These are phyloP conservation scores for Lepilemur septentrionalis DNA, from an alignment of 2,797 vertebrate genomes.

Conservation along the genomic window DNA sequence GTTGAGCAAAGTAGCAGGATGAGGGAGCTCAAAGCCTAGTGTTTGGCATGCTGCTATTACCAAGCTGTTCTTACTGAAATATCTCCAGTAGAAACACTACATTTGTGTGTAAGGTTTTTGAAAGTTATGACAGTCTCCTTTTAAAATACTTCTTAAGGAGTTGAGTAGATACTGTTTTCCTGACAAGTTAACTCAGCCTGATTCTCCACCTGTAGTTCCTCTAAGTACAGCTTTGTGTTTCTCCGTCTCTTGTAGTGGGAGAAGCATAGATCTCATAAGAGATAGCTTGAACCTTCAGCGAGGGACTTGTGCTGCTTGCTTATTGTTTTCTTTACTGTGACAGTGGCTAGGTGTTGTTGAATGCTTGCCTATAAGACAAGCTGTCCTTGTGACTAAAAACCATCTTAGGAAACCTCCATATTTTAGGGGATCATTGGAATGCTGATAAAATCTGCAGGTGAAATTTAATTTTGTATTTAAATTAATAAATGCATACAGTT, in stretches of 20 bases:
- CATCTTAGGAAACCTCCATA: background rate
- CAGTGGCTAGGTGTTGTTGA: background rate
- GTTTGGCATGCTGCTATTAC: constrained; percentile 72
- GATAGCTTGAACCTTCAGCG: background rate
- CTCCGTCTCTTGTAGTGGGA: background rate
- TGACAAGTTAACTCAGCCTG: background rate
- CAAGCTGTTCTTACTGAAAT: constrained; percentile 68
- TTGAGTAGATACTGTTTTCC: constrained; percentile 16
- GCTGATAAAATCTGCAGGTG: constrained; percentile 29
- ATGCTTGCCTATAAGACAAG: constrained; percentile 17
- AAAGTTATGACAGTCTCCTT: constrained; percentile 43
- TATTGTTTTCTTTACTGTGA: background rate
- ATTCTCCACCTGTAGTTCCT: background rate
- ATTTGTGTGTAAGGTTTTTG: constrained; percentile 65
- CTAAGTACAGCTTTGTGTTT: background rate
- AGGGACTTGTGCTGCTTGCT: background rate
- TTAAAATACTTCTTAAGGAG: constrained; percentile 35
- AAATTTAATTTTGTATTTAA: constrained; percentile 62
- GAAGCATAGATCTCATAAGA: background rate
- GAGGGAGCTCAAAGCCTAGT: constrained; percentile 66
- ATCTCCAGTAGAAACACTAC: constrained; percentile 65
- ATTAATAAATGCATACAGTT: constrained; percentile 42
- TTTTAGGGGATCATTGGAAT: background rate
- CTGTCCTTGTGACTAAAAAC: constrained; percentile 23
- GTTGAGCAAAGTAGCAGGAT: constrained; percentile 57